A percentile compares a stretch with the other conserved stretches of the same genome.
Evolutionary conservation across 2,888 invertebrate genomes (phyloP).

Genomic region (Leucoptera coffeella): DNA sequence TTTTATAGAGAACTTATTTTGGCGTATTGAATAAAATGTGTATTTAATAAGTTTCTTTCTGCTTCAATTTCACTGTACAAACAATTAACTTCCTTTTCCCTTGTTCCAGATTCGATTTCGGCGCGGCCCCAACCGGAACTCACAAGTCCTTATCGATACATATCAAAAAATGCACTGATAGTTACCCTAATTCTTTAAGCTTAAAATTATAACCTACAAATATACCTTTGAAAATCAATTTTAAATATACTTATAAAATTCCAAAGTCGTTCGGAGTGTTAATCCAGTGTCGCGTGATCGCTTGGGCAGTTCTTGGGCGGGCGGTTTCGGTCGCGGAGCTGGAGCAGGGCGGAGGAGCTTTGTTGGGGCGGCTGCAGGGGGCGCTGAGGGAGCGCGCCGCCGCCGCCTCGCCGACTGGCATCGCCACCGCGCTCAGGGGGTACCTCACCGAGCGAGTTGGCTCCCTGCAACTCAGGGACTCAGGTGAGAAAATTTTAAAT

Average conservation of each 20-base stretch:
- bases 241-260: not conserved
- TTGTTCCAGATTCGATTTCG: constrained; percentile 25
- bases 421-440: constrained; percentile 68
- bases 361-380: constrained; percentile 61
- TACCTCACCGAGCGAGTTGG: constrained; percentile 63
- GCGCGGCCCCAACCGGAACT: constrained; percentile 13
- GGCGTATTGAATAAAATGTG: too few relatives aligned
- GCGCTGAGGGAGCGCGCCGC: constrained; percentile 64
- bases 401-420: constrained; percentile 63
- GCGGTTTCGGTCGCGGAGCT: constrained; percentile 21
- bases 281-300: too few relatives aligned
- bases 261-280: not conserved
- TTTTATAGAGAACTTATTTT: too few relatives aligned
- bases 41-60: too few relatives aligned
- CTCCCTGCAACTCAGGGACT: constrained; percentile 62
- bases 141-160: constrained; percentile 13
- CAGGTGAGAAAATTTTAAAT: constrained; percentile 65
- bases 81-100: too few relatives aligned
- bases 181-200: constrained; percentile 10
- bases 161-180: constrained; percentile 45
- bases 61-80: too few relatives aligned
- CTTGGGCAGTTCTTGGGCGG: not conserved
- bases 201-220: constrained; percentile 4
- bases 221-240: constrained; percentile 6
- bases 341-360: constrained; percentile 49